Evolutionary conservation across 1,140 invertebrate species (phyloP).

Genomic region (Habropoda laboriosa): DNA sequence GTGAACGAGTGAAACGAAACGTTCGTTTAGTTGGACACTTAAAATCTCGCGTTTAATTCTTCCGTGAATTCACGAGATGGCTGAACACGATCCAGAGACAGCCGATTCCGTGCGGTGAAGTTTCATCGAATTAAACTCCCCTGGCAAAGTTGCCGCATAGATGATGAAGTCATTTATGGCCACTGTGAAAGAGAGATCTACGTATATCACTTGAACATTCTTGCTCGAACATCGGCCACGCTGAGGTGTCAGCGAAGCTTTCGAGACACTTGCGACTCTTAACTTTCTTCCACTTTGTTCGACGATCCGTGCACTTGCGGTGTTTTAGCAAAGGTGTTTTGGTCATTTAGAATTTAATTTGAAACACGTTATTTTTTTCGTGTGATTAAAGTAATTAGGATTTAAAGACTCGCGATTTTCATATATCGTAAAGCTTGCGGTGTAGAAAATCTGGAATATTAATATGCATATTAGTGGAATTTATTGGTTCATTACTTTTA

Average conservation of each 20-base stretch:
- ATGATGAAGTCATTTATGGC: constrained; percentile 47
- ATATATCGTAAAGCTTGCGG: too few relatives aligned
- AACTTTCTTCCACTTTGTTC: constrained; percentile 14
- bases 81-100: constrained; percentile 25
- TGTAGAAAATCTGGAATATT: too few relatives aligned
- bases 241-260: constrained; percentile 17
- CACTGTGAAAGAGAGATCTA: constrained; percentile 52
- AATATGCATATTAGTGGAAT: too few relatives aligned
- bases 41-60: constrained; percentile 51
- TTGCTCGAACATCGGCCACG: constrained; percentile 52
- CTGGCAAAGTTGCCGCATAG: constrained; percentile 41
- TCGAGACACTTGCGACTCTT: not conserved
- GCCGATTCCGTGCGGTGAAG: constrained; percentile 25
- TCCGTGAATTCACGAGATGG: constrained; percentile 26
- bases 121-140: constrained; percentile 60
- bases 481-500: too few relatives aligned
- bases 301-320: not conserved
- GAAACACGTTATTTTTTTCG: too few relatives aligned
- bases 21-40: not conserved
- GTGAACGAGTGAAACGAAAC: not conserved
- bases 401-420: too few relatives aligned
- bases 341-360: too few relatives aligned
- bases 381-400: too few relatives aligned
- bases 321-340: too few relatives aligned
- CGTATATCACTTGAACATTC: constrained; percentile 52